Conservation (phyloP, 2,888 invertebrate species). For the Diploptera punctata region DNA sequence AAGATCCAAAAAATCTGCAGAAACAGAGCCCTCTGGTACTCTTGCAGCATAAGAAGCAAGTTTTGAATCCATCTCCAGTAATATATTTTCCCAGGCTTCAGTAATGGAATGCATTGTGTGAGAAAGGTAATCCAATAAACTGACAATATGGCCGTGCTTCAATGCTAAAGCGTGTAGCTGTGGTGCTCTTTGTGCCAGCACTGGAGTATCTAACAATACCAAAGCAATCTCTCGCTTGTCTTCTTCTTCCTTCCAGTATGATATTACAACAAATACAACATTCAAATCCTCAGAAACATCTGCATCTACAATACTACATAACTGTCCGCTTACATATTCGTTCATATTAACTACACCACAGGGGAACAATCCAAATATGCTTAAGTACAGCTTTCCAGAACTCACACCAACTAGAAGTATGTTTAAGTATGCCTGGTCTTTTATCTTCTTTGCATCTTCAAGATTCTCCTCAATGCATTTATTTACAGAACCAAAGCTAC, state of each 20-base stretch:
- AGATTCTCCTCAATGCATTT: constrained; percentile 54
- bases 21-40: constrained; percentile 80
- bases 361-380: constrained; percentile 85
- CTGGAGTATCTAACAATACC: constrained; percentile 36
- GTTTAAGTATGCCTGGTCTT: constrained; percentile 69
- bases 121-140: constrained; percentile 72
- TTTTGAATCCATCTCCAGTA: constrained; percentile 93
- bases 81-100: constrained; percentile 94
- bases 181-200: constrained; percentile 55
- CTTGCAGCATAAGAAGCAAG: constrained; percentile 85
- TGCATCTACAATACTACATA: constrained; percentile 67
- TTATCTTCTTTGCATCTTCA: constrained; percentile 61
- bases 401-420: constrained; percentile 81
- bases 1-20: constrained; percentile 90
- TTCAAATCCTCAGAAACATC: constrained; percentile 74
- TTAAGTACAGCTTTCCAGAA: constrained; percentile 73
- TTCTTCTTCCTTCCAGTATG: constrained; percentile 14
- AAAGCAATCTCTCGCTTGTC: constrained; percentile 19
- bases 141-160: constrained; percentile 75
- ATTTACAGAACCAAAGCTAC: constrained; percentile 51
- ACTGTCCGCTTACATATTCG: constrained; percentile 38
- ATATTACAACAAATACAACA: constrained; percentile 66
- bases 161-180: constrained; percentile 76
- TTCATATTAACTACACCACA: constrained; percentile 72
- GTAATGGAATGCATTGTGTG: constrained; percentile 81